These are phyloP conservation scores for Heterocephalus glaber DNA, from an alignment of 2,113 vertebrate genomes.

Conservation along the genomic window DNA sequence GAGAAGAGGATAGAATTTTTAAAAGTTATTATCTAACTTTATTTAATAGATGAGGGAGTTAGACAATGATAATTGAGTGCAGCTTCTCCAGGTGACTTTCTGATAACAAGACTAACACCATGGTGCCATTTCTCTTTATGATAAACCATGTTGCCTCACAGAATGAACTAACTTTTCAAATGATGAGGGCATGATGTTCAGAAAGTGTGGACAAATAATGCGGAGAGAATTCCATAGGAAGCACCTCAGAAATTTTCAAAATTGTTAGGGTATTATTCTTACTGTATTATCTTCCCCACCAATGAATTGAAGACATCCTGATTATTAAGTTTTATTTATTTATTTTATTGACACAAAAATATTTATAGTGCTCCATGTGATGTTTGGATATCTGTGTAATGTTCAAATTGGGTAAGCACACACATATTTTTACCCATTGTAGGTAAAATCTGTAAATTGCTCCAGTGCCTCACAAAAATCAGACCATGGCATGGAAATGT, in stretches of 20 bases:
- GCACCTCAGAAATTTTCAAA: background rate
- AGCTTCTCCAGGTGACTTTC: background rate
- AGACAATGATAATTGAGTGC: background rate
- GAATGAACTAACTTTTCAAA: background rate
- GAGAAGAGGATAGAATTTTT: background rate
- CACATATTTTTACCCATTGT: background rate
- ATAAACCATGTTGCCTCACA: background rate
- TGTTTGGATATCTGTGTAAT: background rate
- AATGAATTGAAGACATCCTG: background rate
- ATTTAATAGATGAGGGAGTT: background rate
- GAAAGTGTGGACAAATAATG: background rate
- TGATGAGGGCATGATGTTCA: background rate
- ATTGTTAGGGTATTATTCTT: background rate
- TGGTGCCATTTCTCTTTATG: background rate
- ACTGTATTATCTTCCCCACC: background rate
- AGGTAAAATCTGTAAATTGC: background rate
- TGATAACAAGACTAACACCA: background rate
- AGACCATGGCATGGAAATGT: background rate
- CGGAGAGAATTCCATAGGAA: background rate
- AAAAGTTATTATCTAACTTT: background rate
- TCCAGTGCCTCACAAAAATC: background rate
- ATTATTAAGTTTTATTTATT: background rate
- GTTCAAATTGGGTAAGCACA: background rate
- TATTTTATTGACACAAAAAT: background rate
- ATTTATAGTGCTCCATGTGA: background rate